These are phyloP conservation scores for Hemithea aestivaria DNA, from an alignment of 2,888 invertebrate species.

Conservation along the genomic window DNA sequence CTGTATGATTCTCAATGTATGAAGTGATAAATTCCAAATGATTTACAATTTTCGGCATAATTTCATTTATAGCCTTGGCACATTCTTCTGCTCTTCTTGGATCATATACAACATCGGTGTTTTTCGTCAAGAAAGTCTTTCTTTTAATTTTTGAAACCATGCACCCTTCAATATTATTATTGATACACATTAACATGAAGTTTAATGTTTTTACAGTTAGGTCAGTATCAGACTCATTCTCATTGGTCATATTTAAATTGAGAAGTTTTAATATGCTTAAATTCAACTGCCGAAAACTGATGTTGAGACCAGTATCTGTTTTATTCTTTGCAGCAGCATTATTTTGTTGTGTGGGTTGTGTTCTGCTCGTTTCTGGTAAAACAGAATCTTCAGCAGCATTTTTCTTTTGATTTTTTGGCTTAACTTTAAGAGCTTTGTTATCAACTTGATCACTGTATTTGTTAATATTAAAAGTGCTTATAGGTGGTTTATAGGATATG, in stretches of 20 bases:
- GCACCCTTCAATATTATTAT: constrained; percentile 46
- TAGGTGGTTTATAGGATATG: constrained; percentile 59
- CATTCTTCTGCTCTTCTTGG: constrained; percentile 52
- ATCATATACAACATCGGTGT: constrained; percentile 51
- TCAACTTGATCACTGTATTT: constrained; percentile 46
- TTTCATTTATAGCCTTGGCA: constrained; percentile 46
- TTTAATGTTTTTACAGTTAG: constrained; percentile 52
- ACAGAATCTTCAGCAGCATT: constrained; percentile 47
- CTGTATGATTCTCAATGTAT: constrained; percentile 43
- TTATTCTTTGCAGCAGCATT: constrained; percentile 46
- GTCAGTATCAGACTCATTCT: constrained; percentile 38
- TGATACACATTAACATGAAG: constrained; percentile 53
- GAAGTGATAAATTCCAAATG: constrained; percentile 49
- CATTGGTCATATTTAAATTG: constrained; percentile 46
- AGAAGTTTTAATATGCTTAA: constrained; percentile 54
- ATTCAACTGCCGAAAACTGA: constrained; percentile 53
- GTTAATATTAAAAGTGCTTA: constrained; percentile 45
- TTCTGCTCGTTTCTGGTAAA: constrained; percentile 53
- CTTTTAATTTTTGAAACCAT: constrained; percentile 61
- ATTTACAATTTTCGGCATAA: constrained; percentile 53
- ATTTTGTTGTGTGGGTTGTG: constrained; percentile 52
- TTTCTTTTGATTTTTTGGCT: constrained; percentile 33
- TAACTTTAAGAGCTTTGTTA: constrained; percentile 38
- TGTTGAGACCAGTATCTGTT: constrained; percentile 40
- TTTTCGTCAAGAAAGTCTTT: constrained; percentile 56